Conservation (phyloP, 92 coral and sea anemone species). For the Montipora capitata region DNA sequence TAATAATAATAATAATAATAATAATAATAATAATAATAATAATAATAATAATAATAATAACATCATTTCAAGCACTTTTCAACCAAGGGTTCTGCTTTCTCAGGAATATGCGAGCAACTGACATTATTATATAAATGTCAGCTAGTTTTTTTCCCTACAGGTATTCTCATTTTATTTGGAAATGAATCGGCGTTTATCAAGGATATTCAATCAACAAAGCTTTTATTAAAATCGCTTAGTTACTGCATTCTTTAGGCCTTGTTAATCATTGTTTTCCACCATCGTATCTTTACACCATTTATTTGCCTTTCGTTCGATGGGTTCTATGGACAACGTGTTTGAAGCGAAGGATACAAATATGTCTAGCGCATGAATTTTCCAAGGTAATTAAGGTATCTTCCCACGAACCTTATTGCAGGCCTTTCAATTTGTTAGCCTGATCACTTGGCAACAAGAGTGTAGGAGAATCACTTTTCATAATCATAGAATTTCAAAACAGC, state of each 20-base stretch:
- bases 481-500: slow-evolving; percentile 20
- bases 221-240: slow-evolving; percentile 5
- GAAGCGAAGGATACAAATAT: not conserved
- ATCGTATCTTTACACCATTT: too few species aligned
- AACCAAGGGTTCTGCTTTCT: not conserved
- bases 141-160: not conserved
- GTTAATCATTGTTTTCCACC: too few species aligned
- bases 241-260: slow-evolving; percentile 21
- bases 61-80: not conserved
- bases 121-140: not conserved
- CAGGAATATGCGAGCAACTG: not conserved
- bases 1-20: not conserved
- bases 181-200: not conserved
- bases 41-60: not conserved
- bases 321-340: not conserved
- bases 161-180: not conserved
- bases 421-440: not conserved
- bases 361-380: not conserved
- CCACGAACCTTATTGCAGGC: not conserved
- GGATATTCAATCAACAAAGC: slow-evolving; percentile 16
- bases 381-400: slow-evolving; percentile 9
- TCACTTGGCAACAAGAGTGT: slow-evolving; percentile 21
- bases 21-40: too few species aligned
- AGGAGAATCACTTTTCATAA: slow-evolving; percentile 24
- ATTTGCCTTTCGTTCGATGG: not conserved